These are phyloP conservation scores for Ctenodactylus gundi DNA, from an alignment of 2,113 vertebrate species.

Conservation along the genomic window DNA sequence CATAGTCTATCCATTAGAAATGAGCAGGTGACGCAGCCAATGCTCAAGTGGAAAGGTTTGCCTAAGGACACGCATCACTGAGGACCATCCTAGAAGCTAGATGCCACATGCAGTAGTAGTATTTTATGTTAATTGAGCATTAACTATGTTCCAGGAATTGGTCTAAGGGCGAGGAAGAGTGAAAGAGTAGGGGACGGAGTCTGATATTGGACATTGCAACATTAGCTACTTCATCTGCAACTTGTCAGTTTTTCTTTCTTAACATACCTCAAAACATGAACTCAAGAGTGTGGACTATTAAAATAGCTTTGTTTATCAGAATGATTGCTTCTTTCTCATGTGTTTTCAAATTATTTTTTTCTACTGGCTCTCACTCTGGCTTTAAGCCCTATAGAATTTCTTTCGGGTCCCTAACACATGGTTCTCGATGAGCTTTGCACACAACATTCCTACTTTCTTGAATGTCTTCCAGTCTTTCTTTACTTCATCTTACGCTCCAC, in stretches of 20 bases:
- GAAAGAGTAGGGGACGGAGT: not conserved
- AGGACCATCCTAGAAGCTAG: too few relatives aligned
- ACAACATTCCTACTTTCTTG: constrained; percentile 61
- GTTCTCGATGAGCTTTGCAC: constrained; percentile 66
- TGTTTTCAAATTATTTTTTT: constrained; percentile 55
- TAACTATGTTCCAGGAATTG: not conserved
- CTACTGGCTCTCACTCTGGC: constrained; percentile 34
- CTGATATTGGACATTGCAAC: not conserved
- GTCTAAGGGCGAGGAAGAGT: not conserved
- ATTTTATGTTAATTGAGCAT: not conserved
- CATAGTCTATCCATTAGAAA: not conserved
- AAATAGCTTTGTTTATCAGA: not conserved
- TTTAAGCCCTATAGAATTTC: constrained; percentile 25
- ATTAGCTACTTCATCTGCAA: not conserved
- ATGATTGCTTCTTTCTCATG: not conserved
- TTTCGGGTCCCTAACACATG: constrained; percentile 38
- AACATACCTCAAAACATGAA: not conserved
- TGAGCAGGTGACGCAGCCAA: not conserved
- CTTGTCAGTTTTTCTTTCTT: not conserved
- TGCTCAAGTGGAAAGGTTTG: not conserved
- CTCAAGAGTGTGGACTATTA: constrained; percentile 15
- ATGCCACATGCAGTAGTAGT: not conserved
- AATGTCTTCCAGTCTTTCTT: constrained; percentile 28
- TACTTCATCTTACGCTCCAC: not conserved
- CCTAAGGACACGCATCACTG: not conserved